Evolutionary conservation across 2,113 vertebrate genomes (phyloP).

Genomic region (Catagonus wagneri): DNA sequence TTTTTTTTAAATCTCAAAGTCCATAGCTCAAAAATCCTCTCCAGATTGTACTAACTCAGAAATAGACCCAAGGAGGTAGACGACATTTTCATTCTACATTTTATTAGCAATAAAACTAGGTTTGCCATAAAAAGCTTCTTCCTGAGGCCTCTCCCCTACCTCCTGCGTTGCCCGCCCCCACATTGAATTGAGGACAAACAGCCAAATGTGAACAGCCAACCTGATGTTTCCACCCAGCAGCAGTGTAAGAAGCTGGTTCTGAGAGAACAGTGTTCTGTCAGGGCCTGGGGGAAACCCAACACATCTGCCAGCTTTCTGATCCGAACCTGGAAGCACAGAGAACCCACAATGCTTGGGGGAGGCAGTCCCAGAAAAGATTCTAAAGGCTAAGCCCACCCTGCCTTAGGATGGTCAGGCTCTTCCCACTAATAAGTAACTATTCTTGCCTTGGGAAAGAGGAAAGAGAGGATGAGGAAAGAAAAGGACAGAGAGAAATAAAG

Average conservation of each 20-base stretch:
- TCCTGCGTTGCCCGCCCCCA: background rate
- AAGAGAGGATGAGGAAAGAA: background rate
- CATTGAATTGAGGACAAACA: background rate
- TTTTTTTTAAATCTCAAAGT: background rate
- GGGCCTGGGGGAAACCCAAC: background rate
- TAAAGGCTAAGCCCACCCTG: background rate
- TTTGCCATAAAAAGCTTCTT: background rate
- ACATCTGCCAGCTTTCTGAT: background rate
- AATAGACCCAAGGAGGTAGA: background rate
- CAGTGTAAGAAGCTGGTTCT: background rate
- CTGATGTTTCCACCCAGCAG: background rate
- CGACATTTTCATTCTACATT: background rate
- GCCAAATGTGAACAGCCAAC: background rate
- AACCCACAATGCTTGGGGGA: background rate
- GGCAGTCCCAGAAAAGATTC: background rate
- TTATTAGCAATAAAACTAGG: background rate
- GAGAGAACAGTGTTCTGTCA: conserved; percentile 8
- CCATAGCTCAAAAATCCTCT: background rate
- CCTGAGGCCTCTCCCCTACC: too few species aligned
- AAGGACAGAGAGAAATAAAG: background rate
- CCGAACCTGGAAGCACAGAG: background rate
- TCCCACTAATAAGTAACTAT: background rate
- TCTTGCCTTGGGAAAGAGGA: conserved; percentile 13
- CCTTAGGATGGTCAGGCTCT: background rate
- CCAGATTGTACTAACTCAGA: background rate